Evolutionary conservation across 2,113 vertebrate genomes (phyloP), one percentile per base, ranked within the genome.

Genomic region (Ictalurus punctatus): DNA sequence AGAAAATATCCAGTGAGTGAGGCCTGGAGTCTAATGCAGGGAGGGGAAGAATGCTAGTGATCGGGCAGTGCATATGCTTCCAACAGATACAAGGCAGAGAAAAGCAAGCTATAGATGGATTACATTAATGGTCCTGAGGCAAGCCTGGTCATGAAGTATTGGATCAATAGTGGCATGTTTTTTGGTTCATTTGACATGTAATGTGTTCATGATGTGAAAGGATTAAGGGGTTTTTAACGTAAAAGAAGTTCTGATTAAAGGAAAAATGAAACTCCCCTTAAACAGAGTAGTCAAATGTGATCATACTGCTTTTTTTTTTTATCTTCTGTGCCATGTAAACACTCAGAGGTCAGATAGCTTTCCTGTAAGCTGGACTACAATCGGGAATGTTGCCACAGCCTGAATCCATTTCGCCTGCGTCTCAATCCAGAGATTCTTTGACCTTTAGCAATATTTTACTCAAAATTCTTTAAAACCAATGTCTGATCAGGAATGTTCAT

Each of bases 1-100:
- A 85, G 58, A 44, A 85, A 82, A 90, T 86, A 89, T 63, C 59
- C 30, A 82, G 86, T 21, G n/a, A 81, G 61, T 40, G 69, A 74
- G 82, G 82, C 87, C 58, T 84, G 71, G 82, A 78, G 86, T 83
- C 79, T 85, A 80, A 73, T 83, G 69, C 30, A 2, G 73, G 37
- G 56, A n/a, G 12, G 23, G 71, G 48, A 69, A 78, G 23, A 30
- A 30, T 37, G 56, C 61, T 88, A 37, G n/a, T 37, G 48, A 82
- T 37, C 5, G 59, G 48, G 14, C 87, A 30, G 34, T 82, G 44
- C 61, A 67, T 56, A 65, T 17, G 78, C 34, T 65, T 89, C 73
- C 30, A 78, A 83, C 84, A 78, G 6, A 52, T 58, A 44, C 25
- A 56, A 73, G 56, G 37, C 1, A 1, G 67, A 30, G 54, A 88